These are phyloP conservation scores for Lycia hirtaria DNA, from an alignment of 2,888 invertebrate genomes.

Conservation along the genomic window DNA sequence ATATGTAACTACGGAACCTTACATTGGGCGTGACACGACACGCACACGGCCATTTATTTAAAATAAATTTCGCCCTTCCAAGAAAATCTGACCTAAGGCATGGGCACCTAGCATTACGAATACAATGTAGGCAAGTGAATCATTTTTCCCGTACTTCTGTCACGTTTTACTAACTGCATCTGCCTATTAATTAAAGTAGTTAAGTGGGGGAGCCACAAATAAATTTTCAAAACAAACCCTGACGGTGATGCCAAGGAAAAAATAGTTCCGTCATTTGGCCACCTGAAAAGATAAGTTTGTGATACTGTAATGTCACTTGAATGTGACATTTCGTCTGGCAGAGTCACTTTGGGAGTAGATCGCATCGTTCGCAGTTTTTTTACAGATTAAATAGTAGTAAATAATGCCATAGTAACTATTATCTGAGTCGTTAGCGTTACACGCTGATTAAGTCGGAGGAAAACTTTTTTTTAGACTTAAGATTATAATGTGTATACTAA, in stretches of 20 bases:
- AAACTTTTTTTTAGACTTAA: conserved; percentile 38
- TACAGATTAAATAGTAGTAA: not conserved
- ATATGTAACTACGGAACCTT: no score
- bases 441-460: conserved; percentile 4
- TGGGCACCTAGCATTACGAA: not conserved
- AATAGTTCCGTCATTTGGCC: not conserved
- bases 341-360: conserved; percentile 29
- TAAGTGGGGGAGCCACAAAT: not conserved
- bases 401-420: not conserved
- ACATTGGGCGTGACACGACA: no score
- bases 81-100: not conserved
- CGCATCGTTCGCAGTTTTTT: not conserved
- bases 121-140: not conserved
- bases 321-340: conserved; percentile 31
- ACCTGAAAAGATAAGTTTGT: not conserved
- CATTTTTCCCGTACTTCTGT: not conserved
- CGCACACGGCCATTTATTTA: no score
- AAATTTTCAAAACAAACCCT: not conserved
- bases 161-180: not conserved
- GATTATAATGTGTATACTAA: not conserved
- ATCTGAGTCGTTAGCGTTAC: conserved; percentile 8
- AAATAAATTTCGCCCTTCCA: not conserved
- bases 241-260: not conserved
- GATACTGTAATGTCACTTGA: conserved; percentile 22
- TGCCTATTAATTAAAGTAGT: not conserved